phyloP scores from a whole-genome alignment of 2,113 vertebrate genomes.

The Vombatus ursinus region DNA sequence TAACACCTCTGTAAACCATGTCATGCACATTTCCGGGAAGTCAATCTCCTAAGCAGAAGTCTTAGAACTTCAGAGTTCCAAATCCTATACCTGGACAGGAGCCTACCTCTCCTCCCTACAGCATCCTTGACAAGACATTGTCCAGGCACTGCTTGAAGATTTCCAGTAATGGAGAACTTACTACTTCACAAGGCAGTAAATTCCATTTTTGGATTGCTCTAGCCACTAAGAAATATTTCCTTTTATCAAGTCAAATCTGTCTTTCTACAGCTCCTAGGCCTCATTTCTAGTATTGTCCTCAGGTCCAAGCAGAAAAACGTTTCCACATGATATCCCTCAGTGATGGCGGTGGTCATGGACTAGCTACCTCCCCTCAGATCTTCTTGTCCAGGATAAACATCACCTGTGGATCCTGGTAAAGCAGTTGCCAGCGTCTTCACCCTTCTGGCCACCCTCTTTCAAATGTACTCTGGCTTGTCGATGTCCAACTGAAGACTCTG shows the following conservation, averaged over 20 bases:
- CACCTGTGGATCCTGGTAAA: not conserved
- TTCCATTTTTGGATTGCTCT: not conserved
- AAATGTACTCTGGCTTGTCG: not conserved
- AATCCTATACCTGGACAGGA: not conserved
- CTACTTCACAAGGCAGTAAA: not conserved
- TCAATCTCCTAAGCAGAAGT: not conserved
- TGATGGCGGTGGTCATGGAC: not conserved
- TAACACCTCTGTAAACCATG: not conserved
- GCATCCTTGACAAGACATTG: not conserved
- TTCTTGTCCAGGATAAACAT: not conserved
- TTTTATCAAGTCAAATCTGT: not conserved
- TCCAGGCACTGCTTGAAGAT: not conserved
- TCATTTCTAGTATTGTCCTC: not conserved
- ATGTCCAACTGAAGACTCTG: not conserved
- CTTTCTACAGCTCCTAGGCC: not conserved
- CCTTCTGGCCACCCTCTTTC: not conserved
- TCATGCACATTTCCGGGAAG: not conserved
- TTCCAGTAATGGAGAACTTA: not conserved
- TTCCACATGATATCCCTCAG: not conserved
- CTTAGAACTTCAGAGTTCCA: not conserved
- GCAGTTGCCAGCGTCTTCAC: not conserved
- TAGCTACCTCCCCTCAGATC: not conserved
- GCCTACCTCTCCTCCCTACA: not conserved
- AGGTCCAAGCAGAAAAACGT: not conserved
- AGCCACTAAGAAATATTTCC: not conserved